These are phyloP conservation scores for Ectropis grisescens DNA, from an alignment of 1,140 invertebrate species.

Conservation along the genomic window DNA sequence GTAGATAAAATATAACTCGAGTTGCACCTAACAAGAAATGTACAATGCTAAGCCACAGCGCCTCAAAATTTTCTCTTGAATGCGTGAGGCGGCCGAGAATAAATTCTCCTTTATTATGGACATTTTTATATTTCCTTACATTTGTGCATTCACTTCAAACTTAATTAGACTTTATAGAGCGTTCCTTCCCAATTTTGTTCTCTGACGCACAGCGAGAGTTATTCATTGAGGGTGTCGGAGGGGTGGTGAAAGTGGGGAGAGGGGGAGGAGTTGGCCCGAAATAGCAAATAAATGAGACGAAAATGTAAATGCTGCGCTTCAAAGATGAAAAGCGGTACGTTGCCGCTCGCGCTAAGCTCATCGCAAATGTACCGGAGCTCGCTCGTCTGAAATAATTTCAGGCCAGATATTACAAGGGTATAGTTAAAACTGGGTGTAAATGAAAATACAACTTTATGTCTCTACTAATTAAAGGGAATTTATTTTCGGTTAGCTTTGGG, in stretches of 20 bases:
- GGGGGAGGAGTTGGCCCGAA: slow-evolving; percentile 44
- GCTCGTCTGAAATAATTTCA: slow-evolving; percentile 61
- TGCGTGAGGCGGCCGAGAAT: slow-evolving; percentile 10
- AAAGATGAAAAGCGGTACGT: slow-evolving; percentile 65
- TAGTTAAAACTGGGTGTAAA: slow-evolving; percentile 16
- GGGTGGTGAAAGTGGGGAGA: slow-evolving; percentile 18
- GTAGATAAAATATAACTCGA: no score
- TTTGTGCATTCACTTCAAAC: slow-evolving; percentile 64
- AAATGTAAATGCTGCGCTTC: slow-evolving; percentile 69
- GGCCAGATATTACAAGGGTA: slow-evolving; percentile 35
- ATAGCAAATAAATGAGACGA: slow-evolving; percentile 70
- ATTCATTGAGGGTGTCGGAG: slow-evolving; percentile 48
- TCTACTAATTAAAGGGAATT: slow-evolving; percentile 8
- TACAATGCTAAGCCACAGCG: slow-evolving; percentile 1
- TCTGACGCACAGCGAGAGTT: slow-evolving; percentile 59
- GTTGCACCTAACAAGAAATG: no score
- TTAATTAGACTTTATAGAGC: slow-evolving; percentile 70
- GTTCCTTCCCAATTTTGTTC: slow-evolving; percentile 66
- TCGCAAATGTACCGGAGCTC: slow-evolving; percentile 67
- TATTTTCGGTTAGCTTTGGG: not conserved
- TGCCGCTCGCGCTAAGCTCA: slow-evolving; percentile 62
- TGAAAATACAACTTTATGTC: slow-evolving; percentile 13
- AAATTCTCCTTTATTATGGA: slow-evolving; percentile 32
- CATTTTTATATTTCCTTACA: slow-evolving; percentile 60
- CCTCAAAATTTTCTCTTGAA: no score